Evolutionary conservation across 2,113 vertebrate species (phyloP).

Genomic region (Cygnus atratus): DNA sequence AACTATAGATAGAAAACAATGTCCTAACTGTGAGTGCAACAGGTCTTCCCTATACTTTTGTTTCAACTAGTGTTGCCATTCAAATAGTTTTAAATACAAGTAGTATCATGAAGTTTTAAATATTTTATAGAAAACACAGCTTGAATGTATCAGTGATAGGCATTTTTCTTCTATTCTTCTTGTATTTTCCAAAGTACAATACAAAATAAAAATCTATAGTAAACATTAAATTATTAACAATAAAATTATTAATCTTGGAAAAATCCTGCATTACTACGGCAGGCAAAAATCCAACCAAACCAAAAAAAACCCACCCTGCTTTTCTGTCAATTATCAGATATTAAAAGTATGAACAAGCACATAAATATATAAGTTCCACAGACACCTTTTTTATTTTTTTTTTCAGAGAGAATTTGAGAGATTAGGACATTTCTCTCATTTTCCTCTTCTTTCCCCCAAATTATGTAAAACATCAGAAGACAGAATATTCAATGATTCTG

Average conservation of each 20-base stretch:
- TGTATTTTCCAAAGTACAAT: neutral
- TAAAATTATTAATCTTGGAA: neutral
- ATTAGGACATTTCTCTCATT: neutral
- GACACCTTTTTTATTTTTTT: neutral
- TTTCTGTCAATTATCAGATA: neutral
- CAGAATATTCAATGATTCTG: neutral
- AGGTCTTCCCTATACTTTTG: neutral
- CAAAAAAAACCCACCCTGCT: neutral
- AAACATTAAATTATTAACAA: neutral
- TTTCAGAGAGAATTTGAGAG: neutral
- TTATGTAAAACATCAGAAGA: neutral
- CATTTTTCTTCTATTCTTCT: neutral
- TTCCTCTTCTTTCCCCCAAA: neutral
- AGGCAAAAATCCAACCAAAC: no score
- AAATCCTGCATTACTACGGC: neutral
- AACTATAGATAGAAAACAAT: neutral
- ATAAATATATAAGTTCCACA: neutral
- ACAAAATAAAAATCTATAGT: neutral
- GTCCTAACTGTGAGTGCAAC: neutral
- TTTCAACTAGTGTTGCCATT: neutral
- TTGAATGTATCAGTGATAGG: neutral
- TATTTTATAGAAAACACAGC: neutral
- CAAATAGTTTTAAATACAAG: neutral
- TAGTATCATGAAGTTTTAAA: neutral
- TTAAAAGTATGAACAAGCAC: neutral